These are phyloP conservation scores for Atherinomorus stipes DNA, from an alignment of 2,113 vertebrate genomes.

Conservation along the genomic window DNA sequence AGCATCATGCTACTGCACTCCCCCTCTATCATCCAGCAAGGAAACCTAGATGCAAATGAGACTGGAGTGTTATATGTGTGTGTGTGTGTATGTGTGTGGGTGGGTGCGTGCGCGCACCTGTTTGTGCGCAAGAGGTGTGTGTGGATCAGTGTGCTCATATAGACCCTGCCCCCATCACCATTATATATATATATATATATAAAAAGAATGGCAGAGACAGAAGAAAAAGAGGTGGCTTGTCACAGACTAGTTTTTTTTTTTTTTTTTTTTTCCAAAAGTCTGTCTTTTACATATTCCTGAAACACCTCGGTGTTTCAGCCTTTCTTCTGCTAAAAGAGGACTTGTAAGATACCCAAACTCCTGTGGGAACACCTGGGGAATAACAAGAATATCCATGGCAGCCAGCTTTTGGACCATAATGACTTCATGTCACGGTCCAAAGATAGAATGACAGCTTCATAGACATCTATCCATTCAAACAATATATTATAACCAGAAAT, in stretches of 20 bases:
- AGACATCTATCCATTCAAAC: background rate
- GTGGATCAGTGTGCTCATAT: conserved; percentile 39
- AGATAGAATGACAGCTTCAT: background rate
- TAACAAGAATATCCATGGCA: conserved; percentile 39
- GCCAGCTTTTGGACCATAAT: conserved; percentile 39
- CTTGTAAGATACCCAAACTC: conserved; percentile 40
- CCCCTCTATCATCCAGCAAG: conserved; percentile 67
- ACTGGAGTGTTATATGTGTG: conserved; percentile 39
- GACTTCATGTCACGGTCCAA: conserved; percentile 15
- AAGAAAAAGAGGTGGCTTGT: conserved; percentile 37
- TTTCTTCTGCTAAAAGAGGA: conserved; percentile 40
- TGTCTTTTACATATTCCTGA: conserved; percentile 67
- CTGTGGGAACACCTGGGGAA: conserved; percentile 23
- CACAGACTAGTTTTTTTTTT: too few species aligned
- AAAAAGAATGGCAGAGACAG: conserved; percentile 37
- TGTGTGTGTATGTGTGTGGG: conserved; percentile 40
- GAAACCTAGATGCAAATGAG: conserved; percentile 91
- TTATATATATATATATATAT: conserved; percentile 34
- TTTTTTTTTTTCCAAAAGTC: too few species aligned
- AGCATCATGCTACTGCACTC: conserved; percentile 51
- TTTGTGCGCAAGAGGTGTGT: conserved; percentile 32
- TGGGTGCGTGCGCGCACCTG: background rate
- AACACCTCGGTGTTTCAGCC: conserved; percentile 36
- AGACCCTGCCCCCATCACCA: conserved; percentile 56
- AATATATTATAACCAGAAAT: background rate